phyloP scores from a whole-genome alignment of 2,888 invertebrate genomes.

The Sarcophaga subvicina region DNA sequence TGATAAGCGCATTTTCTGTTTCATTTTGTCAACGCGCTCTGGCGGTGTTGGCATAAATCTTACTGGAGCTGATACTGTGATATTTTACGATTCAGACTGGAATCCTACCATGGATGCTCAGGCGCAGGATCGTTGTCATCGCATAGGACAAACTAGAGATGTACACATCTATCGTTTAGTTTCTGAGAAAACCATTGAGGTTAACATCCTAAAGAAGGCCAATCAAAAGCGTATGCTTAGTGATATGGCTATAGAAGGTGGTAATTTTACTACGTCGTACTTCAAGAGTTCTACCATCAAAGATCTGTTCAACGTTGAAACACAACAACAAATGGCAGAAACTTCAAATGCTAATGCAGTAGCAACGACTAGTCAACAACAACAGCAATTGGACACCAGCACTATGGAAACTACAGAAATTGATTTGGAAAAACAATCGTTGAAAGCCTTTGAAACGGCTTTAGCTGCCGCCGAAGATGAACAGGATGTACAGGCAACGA shows the following conservation, averaged over 20 bases:
- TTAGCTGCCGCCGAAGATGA: constrained; percentile 97
- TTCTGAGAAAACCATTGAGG: constrained; percentile 98
- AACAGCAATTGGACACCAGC: constrained; percentile 53
- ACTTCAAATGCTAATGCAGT: constrained; percentile 73
- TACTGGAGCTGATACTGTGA: constrained; percentile 99
- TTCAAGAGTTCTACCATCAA: constrained; percentile 96
- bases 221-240: constrained; percentile 98
- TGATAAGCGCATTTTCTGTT: constrained; percentile 96
- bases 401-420: constrained; percentile 62
- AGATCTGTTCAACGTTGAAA: constrained; percentile 93
- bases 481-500: constrained; percentile 95
- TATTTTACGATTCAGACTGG: constrained; percentile 99
- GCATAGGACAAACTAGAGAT: constrained; percentile 99
- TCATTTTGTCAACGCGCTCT: constrained; percentile 98
- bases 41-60: constrained; percentile 99
- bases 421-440: constrained; percentile 84
- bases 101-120: constrained; percentile 99
- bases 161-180: constrained; percentile 99
- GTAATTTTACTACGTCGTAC: constrained; percentile 98
- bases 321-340: constrained; percentile 83
- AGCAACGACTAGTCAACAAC: constrained; percentile 65
- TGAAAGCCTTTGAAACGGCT: constrained; percentile 89
- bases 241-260: constrained; percentile 98
- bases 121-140: constrained; percentile 97
- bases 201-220: constrained; percentile 99